These are phyloP conservation scores for Halotydeus destructor DNA, from an alignment of 1,140 invertebrate species.

Conservation along the genomic window DNA sequence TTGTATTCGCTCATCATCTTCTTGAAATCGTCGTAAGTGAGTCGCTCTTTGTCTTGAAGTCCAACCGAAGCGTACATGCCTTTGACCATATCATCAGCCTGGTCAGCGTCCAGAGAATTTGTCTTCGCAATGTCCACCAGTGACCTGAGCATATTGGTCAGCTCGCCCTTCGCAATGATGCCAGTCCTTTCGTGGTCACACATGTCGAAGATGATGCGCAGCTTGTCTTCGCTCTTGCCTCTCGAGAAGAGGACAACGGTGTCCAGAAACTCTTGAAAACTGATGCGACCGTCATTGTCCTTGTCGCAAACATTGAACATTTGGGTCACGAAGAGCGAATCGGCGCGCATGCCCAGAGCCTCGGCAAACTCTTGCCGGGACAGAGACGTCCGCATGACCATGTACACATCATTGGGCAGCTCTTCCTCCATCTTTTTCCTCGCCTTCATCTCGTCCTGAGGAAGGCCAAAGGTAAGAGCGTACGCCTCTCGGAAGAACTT, in stretches of 20 bases:
- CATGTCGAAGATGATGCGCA: conserved; percentile 95
- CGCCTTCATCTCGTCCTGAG: conserved; percentile 19
- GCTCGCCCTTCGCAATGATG: conserved; percentile 77
- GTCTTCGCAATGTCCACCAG: conserved; percentile 84
- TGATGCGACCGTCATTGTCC: conserved; percentile 81
- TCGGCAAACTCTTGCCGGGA: conserved; percentile 91
- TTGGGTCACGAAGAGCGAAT: conserved; percentile 90
- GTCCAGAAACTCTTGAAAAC: conserved; percentile 92
- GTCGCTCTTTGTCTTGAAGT: conserved; percentile 63
- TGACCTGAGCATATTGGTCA: conserved; percentile 80
- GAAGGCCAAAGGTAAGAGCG: conserved; percentile 35
- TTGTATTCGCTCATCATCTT: conserved; percentile 93
- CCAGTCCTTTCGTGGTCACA: conserved; percentile 90
- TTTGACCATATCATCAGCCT: conserved; percentile 75
- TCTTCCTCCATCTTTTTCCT: conserved; percentile 28
- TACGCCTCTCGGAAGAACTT: conserved; percentile 98
- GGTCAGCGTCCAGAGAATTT: conserved; percentile 25
- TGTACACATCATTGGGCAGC: conserved; percentile 59
- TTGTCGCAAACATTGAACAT: conserved; percentile 99
- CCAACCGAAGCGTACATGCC: conserved; percentile 86
- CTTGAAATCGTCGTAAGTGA: conserved; percentile 89
- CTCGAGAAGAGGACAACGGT: conserved; percentile 57
- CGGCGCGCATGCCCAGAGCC: conserved; percentile 83
- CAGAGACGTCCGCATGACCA: conserved; percentile 77
- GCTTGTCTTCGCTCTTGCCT: conserved; percentile 75